Base-by-base conservation (phyloP, 2,113 vertebrate genomes). In the Pygoscelis adeliae region DNA sequence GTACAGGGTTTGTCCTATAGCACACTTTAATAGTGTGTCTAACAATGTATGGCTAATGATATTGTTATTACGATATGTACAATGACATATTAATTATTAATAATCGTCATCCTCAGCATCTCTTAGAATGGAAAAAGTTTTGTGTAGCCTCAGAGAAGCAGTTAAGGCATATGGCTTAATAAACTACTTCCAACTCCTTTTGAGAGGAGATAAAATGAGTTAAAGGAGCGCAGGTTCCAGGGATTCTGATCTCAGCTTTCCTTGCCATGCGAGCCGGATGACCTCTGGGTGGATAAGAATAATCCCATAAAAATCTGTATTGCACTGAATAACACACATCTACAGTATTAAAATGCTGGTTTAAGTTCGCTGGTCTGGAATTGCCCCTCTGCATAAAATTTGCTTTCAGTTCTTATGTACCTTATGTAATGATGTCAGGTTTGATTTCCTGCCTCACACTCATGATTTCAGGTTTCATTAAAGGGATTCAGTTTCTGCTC, bases 401-500 rank as follows among this genome's bases (percentile, higher is more conserved):
- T 72, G 10, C 30, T 79, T 78, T 82, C 40, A 21, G 6, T 92
- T 90, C 29, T 85, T 90, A 77, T 52, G 34, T 92, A 92, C 53
- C 44, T 88, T 79, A 73, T 38, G 66, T 72, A 93, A 88, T n/a
- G 53, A 83, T 95, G 90, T 95, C 74, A 88, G 22, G 70, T 86
- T 85, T 83, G 58, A 96, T 95, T 92, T 97, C 71, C 89, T 96
- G 74, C 66, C 58, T 93, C 42, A 30, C 59, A 80, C 19, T 92
- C 58, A 76, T 44, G n/a, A 90, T 83, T 93, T 95, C 90, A 97
- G 47, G 69, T 94, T 97, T 89, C 76, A 81, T 89, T 94, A 87
- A 29, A 77, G 23, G 30, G 25, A 47, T 88, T 90, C 62, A 27
- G 26, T 90, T 96, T 95, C 74, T 88, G 62, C 66, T 92, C 66